Percentiles rank a stretch among this genome's conserved stretches.
These are phyloP conservation scores for Leptestheria dahalacensis DNA, from an alignment of 1,140 invertebrate species.

Conservation along the genomic window DNA sequence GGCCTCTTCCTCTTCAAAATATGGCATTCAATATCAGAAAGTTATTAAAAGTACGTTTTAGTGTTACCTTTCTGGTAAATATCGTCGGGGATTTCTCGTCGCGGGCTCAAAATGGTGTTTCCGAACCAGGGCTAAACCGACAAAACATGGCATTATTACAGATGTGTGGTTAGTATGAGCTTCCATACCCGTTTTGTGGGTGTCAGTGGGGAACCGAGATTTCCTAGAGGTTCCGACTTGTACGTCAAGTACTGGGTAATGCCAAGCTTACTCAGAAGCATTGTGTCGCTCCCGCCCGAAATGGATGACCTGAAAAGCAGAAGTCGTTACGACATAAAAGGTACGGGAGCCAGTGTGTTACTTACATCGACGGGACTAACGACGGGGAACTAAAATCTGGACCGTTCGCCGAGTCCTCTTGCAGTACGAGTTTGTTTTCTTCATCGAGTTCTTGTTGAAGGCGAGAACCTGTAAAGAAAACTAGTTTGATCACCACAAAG, in stretches of 20 bases:
- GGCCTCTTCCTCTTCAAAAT: background rate
- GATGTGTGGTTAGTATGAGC: background rate
- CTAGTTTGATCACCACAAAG: background rate
- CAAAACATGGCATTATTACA: background rate
- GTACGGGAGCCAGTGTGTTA: background rate
- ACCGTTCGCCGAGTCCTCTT: background rate
- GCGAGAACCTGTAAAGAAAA: background rate
- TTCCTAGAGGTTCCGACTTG: slow-evolving; percentile 4
- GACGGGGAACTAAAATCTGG: background rate
- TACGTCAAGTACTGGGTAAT: slow-evolving; percentile 1
- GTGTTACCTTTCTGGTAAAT: no score
- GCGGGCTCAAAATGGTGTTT: background rate
- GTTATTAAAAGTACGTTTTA: no score
- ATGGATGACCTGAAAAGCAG: background rate
- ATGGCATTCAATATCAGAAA: no score
- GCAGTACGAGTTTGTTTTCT: background rate
- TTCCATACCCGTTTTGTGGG: background rate
- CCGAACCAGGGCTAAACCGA: background rate
- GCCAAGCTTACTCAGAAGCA: background rate
- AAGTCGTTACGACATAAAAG: background rate
- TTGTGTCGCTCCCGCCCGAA: background rate
- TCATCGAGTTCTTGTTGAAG: background rate
- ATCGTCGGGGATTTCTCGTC: background rate
- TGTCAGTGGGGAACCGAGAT: background rate
- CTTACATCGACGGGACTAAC: background rate